Conservation (phyloP, 2,888 invertebrate species). For the Platycheirus albimanus region DNA sequence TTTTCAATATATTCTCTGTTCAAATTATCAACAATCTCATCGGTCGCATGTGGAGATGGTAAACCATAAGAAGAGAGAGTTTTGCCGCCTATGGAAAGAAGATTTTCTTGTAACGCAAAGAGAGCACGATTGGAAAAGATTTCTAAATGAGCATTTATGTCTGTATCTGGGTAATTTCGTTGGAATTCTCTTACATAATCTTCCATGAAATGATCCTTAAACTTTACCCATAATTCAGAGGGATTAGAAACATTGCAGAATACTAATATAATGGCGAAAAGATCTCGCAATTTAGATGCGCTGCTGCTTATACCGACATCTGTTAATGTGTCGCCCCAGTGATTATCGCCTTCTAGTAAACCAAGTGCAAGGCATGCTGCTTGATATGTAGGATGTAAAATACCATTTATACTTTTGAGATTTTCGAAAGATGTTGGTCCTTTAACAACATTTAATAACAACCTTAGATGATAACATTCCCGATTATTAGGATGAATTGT, state of each 20-base stretch:
- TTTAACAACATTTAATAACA: conserved; percentile 67
- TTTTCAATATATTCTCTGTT: too few species aligned
- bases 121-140: too few species aligned
- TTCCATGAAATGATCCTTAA: conserved; percentile 21
- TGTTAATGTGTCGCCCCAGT: neutral
- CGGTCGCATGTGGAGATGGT: too few species aligned
- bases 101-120: too few species aligned
- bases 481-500: conserved; percentile 77
- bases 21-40: too few species aligned
- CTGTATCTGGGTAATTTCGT: too few species aligned
- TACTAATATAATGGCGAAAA: neutral
- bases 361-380: neutral
- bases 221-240: neutral
- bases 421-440: conserved; percentile 5
- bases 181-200: too few species aligned
- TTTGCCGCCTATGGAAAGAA: too few species aligned
- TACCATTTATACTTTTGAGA: conserved; percentile 3
- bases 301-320: neutral
- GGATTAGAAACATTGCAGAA: neutral
- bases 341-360: conserved; percentile 15
- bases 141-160: too few species aligned
- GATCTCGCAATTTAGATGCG: neutral
- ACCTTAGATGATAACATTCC: conserved; percentile 75
- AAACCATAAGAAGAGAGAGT: too few species aligned
- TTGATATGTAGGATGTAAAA: neutral